Conservation (phyloP, 2,797 vertebrate species). For the Enteromius trimaculatus region DNA sequence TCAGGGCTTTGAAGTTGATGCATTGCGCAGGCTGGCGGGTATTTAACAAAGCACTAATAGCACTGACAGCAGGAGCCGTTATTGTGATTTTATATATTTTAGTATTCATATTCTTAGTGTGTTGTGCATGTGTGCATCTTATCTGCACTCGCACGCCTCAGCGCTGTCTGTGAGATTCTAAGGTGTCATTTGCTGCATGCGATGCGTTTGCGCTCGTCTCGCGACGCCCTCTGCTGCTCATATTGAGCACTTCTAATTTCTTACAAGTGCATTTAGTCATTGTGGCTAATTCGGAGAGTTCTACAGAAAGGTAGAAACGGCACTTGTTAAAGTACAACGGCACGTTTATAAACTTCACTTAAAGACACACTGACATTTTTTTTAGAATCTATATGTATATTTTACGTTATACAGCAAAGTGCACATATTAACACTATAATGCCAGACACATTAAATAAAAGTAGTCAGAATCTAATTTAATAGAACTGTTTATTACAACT, state of each 20-base stretch:
- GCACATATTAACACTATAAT: neutral
- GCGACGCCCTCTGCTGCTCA: conserved; percentile 51
- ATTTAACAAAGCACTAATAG: neutral
- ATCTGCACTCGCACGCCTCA: neutral
- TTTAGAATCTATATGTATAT: neutral
- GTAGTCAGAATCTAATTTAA: neutral
- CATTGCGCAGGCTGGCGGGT: neutral
- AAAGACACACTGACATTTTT: neutral
- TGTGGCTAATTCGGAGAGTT: neutral
- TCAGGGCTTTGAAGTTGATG: conserved; percentile 9
- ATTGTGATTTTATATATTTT: neutral
- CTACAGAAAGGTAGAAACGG: neutral
- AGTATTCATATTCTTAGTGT: neutral
- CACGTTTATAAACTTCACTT: neutral
- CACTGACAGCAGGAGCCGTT: neutral
- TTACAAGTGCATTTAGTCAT: neutral
- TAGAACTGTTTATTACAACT: neutral
- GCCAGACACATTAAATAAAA: neutral
- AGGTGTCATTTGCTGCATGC: conserved; percentile 46
- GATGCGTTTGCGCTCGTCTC: neutral
- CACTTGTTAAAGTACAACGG: neutral
- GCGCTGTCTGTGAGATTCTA: conserved; percentile 1
- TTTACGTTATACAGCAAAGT: neutral
- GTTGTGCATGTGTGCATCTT: neutral
- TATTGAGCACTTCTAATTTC: neutral